Base-by-base conservation (phyloP, 2,797 vertebrate species). In the Centropyge bicolor region DNA sequence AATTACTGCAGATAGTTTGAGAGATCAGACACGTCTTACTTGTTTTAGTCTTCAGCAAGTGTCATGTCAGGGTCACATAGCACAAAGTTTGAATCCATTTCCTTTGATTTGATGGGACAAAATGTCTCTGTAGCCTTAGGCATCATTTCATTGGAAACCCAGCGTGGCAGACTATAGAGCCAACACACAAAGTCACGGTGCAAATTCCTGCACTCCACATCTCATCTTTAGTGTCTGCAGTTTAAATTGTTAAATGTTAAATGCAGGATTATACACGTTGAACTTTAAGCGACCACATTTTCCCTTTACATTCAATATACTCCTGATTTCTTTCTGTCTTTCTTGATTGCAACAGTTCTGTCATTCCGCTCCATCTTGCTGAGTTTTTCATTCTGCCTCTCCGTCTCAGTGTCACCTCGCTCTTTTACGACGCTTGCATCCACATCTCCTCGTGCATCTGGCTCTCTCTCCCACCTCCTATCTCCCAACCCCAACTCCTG, bases 401-500 rank as follows among this genome's bases (percentile, higher is more conserved):
- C 24, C 51, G 62, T 70, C 72, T 64, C 63, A 5, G 49, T 61
- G 60, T 68, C 78, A 35, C 22, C 45, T 38, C 43, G 45, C 38
- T 54, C 66, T 75, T 27, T 51, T 54, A 51, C 11, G 35, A 51
- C 46, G 17, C 20, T n/a, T 27, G 6, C 20, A 35, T 61, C 55
- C 49, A 31, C 38, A 66, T 78, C 76, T 74, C 70, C 56, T 24
- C 4, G 54, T 81, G 70, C 63, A 52, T 80, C 74, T 78, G 31
- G 1, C 63, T 72, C 55, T 67, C 54, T 27, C 54, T 27, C 55
- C 48, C 54, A 16, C n/a, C 67, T 64, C 51, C 68, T n/a, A 63
- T 81, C 74, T 82, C 74, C 71, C 49, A 82, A 73, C 17, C 66
- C 59, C 49, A 63, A 43, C 55, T 59, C 56, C 56, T 70, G 60